Conservation (phyloP, 1,140 invertebrate species). For the Hesperophylax magnus region DNA sequence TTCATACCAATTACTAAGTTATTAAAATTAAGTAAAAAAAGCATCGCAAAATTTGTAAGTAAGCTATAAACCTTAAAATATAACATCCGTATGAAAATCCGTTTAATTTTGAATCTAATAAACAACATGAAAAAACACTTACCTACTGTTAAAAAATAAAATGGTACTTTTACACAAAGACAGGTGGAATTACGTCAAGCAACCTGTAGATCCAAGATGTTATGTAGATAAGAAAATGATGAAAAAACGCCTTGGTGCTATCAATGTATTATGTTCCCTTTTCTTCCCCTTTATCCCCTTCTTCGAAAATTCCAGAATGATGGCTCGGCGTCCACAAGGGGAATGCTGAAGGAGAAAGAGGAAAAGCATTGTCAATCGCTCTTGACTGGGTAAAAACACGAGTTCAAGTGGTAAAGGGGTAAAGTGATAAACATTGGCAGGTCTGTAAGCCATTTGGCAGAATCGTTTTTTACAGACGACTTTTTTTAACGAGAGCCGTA, state of each 20-base stretch:
- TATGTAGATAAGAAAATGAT: neutral
- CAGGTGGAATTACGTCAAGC: neutral
- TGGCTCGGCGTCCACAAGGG: neutral
- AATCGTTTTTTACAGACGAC: too few species aligned
- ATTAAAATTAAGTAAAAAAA: too few species aligned
- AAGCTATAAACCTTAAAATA: too few species aligned
- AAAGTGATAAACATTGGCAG: neutral
- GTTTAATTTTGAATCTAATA: too few species aligned
- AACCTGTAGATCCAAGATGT: conserved; percentile 3
- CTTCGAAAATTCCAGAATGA: neutral
- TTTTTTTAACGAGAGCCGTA: too few species aligned
- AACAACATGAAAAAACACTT: too few species aligned
- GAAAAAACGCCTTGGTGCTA: neutral
- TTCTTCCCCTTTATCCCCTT: neutral
- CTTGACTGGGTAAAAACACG: conserved; percentile 11
- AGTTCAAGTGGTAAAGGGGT: conserved; percentile 11
- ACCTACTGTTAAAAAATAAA: too few species aligned
- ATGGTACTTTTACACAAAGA: too few species aligned
- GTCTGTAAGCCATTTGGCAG: neutral
- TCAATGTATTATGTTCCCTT: neutral
- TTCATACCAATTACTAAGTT: too few species aligned
- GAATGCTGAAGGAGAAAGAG: neutral
- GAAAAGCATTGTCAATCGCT: conserved; percentile 13
- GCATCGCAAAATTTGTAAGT: too few species aligned
- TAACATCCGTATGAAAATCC: too few species aligned